phyloP scores from a whole-genome alignment of 2,797 vertebrate genomes.

The Chiloscyllium punctatum region DNA sequence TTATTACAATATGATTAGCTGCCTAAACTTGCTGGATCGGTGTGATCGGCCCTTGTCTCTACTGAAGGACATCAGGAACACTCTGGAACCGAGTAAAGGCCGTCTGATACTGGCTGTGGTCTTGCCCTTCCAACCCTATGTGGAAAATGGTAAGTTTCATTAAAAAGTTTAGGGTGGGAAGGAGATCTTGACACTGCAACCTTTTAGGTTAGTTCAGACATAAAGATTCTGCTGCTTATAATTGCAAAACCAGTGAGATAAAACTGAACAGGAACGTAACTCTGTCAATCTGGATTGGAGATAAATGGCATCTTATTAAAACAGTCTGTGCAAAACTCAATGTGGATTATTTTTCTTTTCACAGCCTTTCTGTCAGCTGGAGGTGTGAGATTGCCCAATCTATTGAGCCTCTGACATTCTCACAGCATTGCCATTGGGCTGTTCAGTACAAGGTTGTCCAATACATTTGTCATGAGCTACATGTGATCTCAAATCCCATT shows the following conservation, averaged over 20 bases:
- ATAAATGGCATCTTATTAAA: not conserved
- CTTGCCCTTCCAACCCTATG: slow-evolving; percentile 90
- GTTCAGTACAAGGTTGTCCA: not conserved
- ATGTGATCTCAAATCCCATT: not conserved
- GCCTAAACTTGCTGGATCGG: slow-evolving; percentile 91
- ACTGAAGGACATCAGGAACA: slow-evolving; percentile 73
- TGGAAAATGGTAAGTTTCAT: slow-evolving; percentile 82
- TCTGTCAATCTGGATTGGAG: not conserved
- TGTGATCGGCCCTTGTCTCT: slow-evolving; percentile 84
- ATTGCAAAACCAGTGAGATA: not conserved
- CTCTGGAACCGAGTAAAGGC: slow-evolving; percentile 79
- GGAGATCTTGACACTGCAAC: not conserved
- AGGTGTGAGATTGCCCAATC: not conserved
- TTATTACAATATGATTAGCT: slow-evolving; percentile 92
- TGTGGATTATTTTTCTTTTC: not conserved
- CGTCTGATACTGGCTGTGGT: slow-evolving; percentile 83
- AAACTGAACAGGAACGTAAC: not conserved
- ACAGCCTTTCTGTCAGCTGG: not conserved
- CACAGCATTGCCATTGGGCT: not conserved
- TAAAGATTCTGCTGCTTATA: not conserved
- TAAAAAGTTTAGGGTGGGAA: not conserved
- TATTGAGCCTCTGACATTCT: not conserved
- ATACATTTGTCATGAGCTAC: not conserved
- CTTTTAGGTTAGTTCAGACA: not conserved
- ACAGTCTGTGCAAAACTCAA: not conserved